Percentiles rank a stretch among this genome's conserved stretches.
phyloP scores from a whole-genome alignment of 2,113 vertebrate species.

The Pheucticus melanocephalus region DNA sequence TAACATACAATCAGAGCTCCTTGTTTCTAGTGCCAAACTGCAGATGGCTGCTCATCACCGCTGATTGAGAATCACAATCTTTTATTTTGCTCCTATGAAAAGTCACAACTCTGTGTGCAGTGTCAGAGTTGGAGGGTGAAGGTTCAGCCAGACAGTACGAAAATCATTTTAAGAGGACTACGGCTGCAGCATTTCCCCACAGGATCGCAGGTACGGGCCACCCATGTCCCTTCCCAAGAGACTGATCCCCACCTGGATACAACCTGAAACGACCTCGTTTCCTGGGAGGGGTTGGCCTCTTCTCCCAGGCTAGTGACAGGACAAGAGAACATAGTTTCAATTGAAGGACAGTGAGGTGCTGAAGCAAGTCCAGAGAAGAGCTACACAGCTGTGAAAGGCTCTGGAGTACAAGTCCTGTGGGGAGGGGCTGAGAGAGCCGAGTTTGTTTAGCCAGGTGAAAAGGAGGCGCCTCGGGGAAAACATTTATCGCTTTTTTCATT shows the following conservation, averaged over 20 bases:
- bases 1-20: not conserved
- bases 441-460: not conserved
- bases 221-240: not conserved
- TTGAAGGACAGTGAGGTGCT: not conserved
- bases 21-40: not conserved
- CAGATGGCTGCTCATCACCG: not conserved
- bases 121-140: accelerated
- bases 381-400: no score
- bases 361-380: not conserved
- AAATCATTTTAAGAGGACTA: accelerated
- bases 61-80: not conserved
- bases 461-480: no score
- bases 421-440: not conserved
- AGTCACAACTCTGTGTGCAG: not conserved
- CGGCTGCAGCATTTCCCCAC: accelerated
- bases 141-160: accelerated
- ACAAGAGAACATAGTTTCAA: not conserved
- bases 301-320: not conserved
- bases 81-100: not conserved
- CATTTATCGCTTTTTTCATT: not conserved
- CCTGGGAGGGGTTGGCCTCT: no score
- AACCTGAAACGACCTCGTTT: not conserved
- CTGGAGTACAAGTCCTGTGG: not conserved
- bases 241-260: not conserved
- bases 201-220: no score